Percentiles rank a stretch among this genome's conserved stretches.
Conservation (phyloP, 2,113 vertebrate genomes). For the Marcusenius ussheri region DNA sequence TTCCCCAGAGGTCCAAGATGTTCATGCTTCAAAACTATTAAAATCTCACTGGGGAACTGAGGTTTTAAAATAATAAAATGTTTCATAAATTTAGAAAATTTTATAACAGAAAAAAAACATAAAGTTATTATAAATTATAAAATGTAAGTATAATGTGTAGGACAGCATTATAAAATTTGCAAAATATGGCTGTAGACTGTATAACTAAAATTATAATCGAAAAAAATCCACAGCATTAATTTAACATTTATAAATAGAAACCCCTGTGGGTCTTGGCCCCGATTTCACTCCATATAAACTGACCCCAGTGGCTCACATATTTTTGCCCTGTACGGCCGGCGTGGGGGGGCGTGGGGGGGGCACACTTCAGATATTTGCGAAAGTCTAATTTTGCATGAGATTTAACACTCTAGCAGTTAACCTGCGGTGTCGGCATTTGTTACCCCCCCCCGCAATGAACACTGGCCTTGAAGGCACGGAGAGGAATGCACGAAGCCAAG, state of each 20-base stretch:
- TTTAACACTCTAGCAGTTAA: constrained; percentile 22
- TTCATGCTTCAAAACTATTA: background rate
- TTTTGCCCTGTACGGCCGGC: background rate
- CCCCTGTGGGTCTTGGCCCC: background rate
- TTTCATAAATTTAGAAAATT: background rate
- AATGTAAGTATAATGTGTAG: background rate
- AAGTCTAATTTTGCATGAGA: constrained; percentile 32
- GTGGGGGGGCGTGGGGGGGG: too few relatives aligned
- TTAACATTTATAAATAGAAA: background rate
- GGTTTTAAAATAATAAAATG: background rate
- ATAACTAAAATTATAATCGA: background rate
- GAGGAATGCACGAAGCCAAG: background rate
- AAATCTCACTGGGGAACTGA: background rate
- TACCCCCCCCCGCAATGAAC: constrained; percentile 4
- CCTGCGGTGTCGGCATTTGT: background rate
- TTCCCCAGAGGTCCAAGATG: background rate
- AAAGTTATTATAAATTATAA: background rate
- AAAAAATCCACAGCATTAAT: background rate
- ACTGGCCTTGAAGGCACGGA: background rate
- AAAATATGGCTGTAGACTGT: background rate
- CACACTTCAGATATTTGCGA: constrained; percentile 23
- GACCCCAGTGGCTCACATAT: background rate
- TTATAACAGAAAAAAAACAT: background rate
- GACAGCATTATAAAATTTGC: background rate
- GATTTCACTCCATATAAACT: background rate